These are phyloP conservation scores for Nylanderia fulva DNA, from an alignment of 1,140 invertebrate species.

Conservation along the genomic window DNA sequence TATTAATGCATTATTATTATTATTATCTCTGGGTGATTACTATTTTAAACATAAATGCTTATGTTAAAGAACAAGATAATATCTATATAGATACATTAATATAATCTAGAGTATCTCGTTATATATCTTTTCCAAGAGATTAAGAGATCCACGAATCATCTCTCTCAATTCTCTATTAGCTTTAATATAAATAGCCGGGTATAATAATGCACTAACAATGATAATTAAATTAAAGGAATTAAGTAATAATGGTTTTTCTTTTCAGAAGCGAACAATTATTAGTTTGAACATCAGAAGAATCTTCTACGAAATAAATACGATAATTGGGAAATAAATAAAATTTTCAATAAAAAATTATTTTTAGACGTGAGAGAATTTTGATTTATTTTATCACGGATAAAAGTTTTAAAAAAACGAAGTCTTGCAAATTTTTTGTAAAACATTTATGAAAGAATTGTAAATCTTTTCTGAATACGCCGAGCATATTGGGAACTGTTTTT, in stretches of 20 bases:
- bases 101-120: background rate
- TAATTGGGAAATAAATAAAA: background rate
- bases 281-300: background rate
- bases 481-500: background rate
- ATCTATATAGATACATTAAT: background rate
- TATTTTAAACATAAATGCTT: background rate
- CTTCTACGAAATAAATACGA: background rate
- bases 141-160: background rate
- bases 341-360: background rate
- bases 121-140: background rate
- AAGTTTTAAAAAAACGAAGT: no score
- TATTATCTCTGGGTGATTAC: background rate
- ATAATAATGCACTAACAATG: conserved; percentile 13
- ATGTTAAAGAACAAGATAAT: background rate
- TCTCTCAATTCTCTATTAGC: background rate
- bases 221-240: conserved; percentile 13
- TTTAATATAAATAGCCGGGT: conserved; percentile 1
- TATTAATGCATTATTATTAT: background rate
- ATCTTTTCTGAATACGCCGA: conserved; percentile 49
- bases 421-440: conserved; percentile 40
- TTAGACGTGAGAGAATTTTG: background rate
- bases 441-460: conserved; percentile 53
- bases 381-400: background rate
- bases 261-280: conserved; percentile 3
- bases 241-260: background rate